Evolutionary conservation across 2,797 vertebrate genomes (phyloP).

Genomic region (Mus minutoides): DNA sequence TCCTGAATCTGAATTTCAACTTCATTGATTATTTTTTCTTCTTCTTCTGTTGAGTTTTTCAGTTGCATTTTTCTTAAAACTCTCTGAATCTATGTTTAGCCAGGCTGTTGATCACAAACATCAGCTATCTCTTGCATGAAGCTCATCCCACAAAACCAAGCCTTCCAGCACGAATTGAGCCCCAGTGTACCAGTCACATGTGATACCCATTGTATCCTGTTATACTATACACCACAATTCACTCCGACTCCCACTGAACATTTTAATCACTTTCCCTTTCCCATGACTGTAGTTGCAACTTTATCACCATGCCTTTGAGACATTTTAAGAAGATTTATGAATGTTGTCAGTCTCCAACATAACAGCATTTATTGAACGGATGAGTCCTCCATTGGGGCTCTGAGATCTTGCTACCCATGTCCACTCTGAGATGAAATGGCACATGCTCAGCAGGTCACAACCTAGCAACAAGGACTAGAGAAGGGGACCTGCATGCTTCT

Average conservation of each 20-base stretch:
- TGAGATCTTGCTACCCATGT: not conserved
- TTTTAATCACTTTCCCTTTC: not conserved
- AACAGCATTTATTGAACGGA: not conserved
- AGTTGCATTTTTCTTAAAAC: not conserved
- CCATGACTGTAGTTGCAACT: not conserved
- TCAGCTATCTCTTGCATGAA: not conserved
- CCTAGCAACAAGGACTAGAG: not conserved
- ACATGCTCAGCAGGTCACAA: not conserved
- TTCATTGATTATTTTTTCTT: not conserved
- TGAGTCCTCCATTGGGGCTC: not conserved
- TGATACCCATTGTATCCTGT: not conserved
- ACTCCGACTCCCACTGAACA: not conserved
- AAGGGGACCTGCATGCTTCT: not conserved
- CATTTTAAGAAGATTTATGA: not conserved
- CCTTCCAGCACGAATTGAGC: not conserved
- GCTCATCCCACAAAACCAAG: not conserved
- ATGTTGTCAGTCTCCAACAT: not conserved
- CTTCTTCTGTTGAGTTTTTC: not conserved
- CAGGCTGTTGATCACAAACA: not conserved
- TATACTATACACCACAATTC: not conserved
- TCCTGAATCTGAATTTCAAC: not conserved
- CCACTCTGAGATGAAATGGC: not conserved
- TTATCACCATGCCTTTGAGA: slow-evolving; percentile 24
- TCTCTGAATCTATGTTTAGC: not conserved
- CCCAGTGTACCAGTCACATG: not conserved